phyloP scores from a whole-genome alignment of 2,797 vertebrate species.

The Prunella strophiata region DNA sequence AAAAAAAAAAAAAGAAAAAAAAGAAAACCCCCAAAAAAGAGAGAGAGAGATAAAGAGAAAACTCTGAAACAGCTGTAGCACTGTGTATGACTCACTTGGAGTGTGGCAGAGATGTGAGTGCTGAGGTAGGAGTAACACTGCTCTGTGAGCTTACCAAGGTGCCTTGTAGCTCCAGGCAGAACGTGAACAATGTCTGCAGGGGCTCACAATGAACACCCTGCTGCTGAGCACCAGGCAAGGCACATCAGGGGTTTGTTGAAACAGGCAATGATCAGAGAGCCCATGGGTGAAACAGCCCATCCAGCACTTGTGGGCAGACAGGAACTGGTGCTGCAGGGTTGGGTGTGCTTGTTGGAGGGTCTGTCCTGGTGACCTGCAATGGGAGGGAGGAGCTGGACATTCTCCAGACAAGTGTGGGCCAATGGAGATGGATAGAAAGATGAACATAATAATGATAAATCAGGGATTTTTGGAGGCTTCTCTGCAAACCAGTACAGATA shows the following conservation, averaged over 20 bases:
- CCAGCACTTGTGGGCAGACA: not conserved
- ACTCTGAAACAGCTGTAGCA: conserved; percentile 50
- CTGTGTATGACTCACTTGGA: conserved; percentile 45
- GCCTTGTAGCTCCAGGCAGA: not conserved
- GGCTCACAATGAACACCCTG: fast-evolving
- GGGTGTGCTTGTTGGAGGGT: not conserved
- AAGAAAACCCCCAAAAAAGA: not conserved
- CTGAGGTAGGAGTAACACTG: not conserved
- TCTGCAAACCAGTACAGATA: conserved; percentile 21
- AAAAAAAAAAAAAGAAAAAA: fast-evolving
- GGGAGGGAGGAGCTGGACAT: not conserved
- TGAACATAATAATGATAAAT: not conserved
- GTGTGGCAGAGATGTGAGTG: not conserved
- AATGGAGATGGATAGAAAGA: not conserved
- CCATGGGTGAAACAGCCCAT: not conserved
- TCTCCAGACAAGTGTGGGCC: not conserved
- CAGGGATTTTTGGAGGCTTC: not conserved
- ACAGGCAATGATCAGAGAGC: not conserved
- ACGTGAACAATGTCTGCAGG: not conserved
- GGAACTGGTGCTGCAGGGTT: not conserved
- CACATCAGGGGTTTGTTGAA: not conserved
- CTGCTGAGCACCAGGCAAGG: not conserved
- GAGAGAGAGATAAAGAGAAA: not conserved
- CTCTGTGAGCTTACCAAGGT: not conserved
- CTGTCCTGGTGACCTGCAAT: not conserved